phyloP scores from a whole-genome alignment of 2,113 vertebrate species.

The Pseudolaguvia tuberculata region DNA sequence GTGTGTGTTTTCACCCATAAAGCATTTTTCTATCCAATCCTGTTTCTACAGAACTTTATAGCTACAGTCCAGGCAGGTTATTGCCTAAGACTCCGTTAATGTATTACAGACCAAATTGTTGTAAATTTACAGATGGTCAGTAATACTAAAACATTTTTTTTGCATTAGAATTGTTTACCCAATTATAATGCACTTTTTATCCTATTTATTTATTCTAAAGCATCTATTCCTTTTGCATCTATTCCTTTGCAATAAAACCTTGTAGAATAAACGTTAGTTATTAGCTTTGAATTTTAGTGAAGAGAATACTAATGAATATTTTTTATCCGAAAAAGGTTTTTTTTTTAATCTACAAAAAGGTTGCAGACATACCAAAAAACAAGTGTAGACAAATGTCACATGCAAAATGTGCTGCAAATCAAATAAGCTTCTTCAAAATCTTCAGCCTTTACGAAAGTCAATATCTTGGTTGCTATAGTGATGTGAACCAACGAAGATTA shows the following conservation, averaged over 20 bases:
- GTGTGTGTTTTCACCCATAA: not conserved
- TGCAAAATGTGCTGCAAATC: not conserved
- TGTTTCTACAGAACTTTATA: not conserved
- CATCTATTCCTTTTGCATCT: not conserved
- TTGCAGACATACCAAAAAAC: not conserved
- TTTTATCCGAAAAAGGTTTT: too few species aligned
- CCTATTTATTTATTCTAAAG: not conserved
- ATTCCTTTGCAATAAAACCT: not conserved
- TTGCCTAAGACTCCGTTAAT: not conserved
- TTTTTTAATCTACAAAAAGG: not conserved
- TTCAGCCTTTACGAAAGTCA: not conserved
- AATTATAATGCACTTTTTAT: not conserved
- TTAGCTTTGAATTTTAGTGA: not conserved
- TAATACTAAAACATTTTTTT: too few species aligned
- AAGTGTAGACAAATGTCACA: not conserved
- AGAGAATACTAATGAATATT: not conserved
- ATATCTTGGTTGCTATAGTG: slow-evolving; percentile 12
- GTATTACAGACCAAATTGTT: too few species aligned
- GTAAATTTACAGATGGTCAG: too few species aligned
- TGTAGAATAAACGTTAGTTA: not conserved
- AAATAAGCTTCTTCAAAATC: not conserved
- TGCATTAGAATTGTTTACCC: too few species aligned
- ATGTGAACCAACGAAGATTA: not conserved
- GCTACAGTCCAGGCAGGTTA: slow-evolving; percentile 1
- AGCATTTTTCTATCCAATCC: not conserved